Evolutionary conservation across 2,797 vertebrate genomes (phyloP), one percentile per base, ranked within the genome.

Genomic region (Sebastes goodei): DNA sequence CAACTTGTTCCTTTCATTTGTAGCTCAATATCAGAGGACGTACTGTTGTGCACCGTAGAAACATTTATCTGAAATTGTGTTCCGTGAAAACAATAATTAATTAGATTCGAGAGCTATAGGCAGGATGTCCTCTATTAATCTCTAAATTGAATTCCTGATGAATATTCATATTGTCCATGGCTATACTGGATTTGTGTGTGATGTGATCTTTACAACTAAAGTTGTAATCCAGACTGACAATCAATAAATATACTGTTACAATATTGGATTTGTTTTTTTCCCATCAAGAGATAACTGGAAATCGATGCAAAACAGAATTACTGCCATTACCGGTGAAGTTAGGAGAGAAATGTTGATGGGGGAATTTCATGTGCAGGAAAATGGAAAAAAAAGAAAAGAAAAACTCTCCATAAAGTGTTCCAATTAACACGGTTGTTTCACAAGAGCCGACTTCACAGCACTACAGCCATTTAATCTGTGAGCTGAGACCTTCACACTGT

Each of bases 181-280:
- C 25, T 27, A 25, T 10, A 62, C 9, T 38, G 17, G 20, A 59
- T 73, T 33, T 60, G 15, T 53, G 20, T 12, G 23, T 46, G 49
- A 70, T 49, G 49, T 33, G 10, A 69, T 32, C 4, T 8, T 38
- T 15, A 10, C 20, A 52, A 14, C 49, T n/a, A 1, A 71, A 74
- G 63, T 23, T 80, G 53, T 46, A 17, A 68, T 77, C 71, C 15
- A 85, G 66, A 27, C 52, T 62, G 29, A 77, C 8, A 46, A 82
- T 87, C 73, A 52, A 82, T 88, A 73, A 30, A 72, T 83, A 77
- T 78, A 35, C 23, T 70, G 56, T 82, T 77, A 80, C 25, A 46
- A 67, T 52, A 71, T 29, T 72, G 59, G 30, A 21, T 73, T 81
- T 64, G 33, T 25, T 61, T 74, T 87, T 75, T 72, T 27, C 25